These are phyloP conservation scores for Nixonia krombeini DNA, from an alignment of 1,140 invertebrate genomes.

Conservation along the genomic window DNA sequence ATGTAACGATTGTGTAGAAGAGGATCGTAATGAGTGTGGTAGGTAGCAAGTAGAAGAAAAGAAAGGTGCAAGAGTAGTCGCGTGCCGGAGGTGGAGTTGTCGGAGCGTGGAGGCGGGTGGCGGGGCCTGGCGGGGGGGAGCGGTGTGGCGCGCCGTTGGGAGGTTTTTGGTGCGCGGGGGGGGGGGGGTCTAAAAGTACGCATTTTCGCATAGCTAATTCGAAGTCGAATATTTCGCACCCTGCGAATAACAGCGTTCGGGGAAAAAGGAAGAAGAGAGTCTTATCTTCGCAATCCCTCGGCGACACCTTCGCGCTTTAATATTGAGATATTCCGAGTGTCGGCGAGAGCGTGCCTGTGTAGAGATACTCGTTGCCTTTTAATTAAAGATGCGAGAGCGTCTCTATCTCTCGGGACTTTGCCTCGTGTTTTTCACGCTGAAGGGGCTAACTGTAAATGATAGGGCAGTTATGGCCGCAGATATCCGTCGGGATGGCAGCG, in stretches of 20 bases:
- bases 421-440: slow-evolving; percentile 36
- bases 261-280: slow-evolving; percentile 19
- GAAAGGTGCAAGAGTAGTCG: too few species aligned
- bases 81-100: too few species aligned
- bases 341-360: slow-evolving; percentile 29
- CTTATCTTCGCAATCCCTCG: slow-evolving; percentile 45
- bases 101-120: too few species aligned
- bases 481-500: slow-evolving; percentile 22
- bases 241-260: slow-evolving; percentile 4
- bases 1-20: too few species aligned
- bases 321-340: slow-evolving; percentile 44
- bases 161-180: too few species aligned
- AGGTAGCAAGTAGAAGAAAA: too few species aligned
- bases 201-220: slow-evolving; percentile 39
- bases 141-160: too few species aligned
- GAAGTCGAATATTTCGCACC: slow-evolving; percentile 40
- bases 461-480: slow-evolving; percentile 61
- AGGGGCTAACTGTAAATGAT: slow-evolving; percentile 67
- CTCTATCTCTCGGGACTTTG: slow-evolving; percentile 52
- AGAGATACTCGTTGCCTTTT: slow-evolving; percentile 53
- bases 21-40: too few species aligned
- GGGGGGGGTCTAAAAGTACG: too few species aligned
- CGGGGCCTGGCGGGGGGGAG: too few species aligned
- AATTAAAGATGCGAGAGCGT: slow-evolving; percentile 67
- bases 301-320: slow-evolving; percentile 49